Evolutionary conservation across 2,113 vertebrate genomes (phyloP).

Genomic region (Xenopus borealis): DNA sequence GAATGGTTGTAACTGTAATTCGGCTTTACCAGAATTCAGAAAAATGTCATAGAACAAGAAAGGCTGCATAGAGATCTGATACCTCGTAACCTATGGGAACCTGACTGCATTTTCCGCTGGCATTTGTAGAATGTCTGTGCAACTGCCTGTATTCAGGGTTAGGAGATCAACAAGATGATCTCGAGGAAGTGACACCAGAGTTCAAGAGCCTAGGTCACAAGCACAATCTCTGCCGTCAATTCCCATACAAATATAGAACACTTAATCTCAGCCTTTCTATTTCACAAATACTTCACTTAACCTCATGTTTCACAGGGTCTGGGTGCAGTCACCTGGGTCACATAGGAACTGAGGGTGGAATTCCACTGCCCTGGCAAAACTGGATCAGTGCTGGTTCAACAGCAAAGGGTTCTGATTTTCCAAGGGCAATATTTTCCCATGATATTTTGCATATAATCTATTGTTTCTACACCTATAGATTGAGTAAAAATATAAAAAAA

Average conservation of each 20-base stretch:
- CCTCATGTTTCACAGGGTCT: background rate
- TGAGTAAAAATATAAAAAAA: too few relatives aligned
- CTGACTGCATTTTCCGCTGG: background rate
- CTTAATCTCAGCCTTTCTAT: background rate
- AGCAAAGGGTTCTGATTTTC: too few relatives aligned
- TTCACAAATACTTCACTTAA: background rate
- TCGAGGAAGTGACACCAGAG: background rate
- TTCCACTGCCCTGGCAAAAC: too few relatives aligned
- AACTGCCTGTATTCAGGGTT: background rate
- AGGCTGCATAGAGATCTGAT: too few relatives aligned
- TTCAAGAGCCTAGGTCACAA: background rate
- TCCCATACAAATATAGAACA: background rate
- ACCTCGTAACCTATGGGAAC: too few relatives aligned
- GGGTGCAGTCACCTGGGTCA: background rate
- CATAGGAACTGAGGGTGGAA: background rate
- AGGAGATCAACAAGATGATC: background rate
- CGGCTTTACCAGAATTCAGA: background rate
- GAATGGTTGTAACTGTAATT: too few relatives aligned
- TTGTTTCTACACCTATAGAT: too few relatives aligned
- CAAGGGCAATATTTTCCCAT: too few relatives aligned
- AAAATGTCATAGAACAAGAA: background rate
- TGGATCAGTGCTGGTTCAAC: too few relatives aligned
- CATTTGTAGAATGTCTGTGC: background rate
- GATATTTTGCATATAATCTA: too few relatives aligned
- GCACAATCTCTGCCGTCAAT: background rate